These are phyloP conservation scores for Pemphredon lugubris DNA, from an alignment of 2,888 invertebrate genomes.

Conservation along the genomic window DNA sequence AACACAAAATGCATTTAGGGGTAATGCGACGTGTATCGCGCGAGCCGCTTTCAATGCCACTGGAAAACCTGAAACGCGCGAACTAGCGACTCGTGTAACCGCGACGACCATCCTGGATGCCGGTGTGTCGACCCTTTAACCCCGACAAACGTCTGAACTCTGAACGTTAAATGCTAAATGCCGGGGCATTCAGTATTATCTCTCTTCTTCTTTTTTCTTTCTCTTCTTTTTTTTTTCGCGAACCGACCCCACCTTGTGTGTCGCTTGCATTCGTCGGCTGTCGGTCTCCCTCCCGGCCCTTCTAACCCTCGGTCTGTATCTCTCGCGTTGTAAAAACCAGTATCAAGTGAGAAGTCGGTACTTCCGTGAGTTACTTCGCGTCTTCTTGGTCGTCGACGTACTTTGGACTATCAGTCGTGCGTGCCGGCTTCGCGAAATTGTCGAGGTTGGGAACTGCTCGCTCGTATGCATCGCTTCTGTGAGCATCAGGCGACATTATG, in stretches of 20 bases:
- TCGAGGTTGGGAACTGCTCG: constrained; percentile 8
- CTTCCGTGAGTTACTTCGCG: constrained; percentile 26
- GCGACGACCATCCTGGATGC: constrained; percentile 50
- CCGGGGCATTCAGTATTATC: constrained; percentile 73
- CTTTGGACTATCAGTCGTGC: constrained; percentile 50
- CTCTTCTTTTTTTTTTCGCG: constrained; percentile 6
- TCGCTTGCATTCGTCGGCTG: constrained; percentile 13
- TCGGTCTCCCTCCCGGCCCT: not conserved
- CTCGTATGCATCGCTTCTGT: constrained; percentile 11
- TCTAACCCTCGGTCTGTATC: constrained; percentile 14
- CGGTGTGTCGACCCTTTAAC: constrained; percentile 45
- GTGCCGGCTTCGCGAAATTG: constrained; percentile 21
- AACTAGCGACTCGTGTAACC: constrained; percentile 47
- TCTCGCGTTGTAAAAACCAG: constrained; percentile 34
- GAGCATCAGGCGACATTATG: constrained; percentile 22
- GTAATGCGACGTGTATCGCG: constrained; percentile 76
- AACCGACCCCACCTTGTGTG: constrained; percentile 1
- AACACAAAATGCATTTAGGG: constrained; percentile 74
- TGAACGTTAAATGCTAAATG: constrained; percentile 73
- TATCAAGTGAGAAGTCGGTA: constrained; percentile 33
- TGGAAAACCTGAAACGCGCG: constrained; percentile 60
- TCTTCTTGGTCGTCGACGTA: constrained; percentile 37
- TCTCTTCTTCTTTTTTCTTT: not conserved
- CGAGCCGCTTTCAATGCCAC: constrained; percentile 73
- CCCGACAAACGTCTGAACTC: constrained; percentile 55